Conservation (phyloP, 2,888 invertebrate genomes). For the Nomada ferruginata region DNA sequence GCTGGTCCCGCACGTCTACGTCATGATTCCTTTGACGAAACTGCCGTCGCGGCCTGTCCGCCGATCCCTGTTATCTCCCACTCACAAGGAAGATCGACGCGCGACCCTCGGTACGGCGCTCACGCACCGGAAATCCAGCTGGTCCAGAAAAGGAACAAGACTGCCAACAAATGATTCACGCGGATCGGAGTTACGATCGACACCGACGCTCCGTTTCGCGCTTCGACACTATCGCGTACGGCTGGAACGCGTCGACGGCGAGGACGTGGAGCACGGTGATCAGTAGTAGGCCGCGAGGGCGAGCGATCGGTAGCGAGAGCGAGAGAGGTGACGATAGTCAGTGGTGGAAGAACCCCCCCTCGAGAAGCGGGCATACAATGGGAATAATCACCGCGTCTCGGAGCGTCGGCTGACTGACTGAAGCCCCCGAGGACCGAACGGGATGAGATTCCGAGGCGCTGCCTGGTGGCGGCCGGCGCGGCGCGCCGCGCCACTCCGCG, state of each 20-base stretch:
- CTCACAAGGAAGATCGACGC: constrained; percentile 36
- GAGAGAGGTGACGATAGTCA: constrained; percentile 55
- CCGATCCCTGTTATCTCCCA: constrained; percentile 24
- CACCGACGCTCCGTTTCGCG: constrained; percentile 29
- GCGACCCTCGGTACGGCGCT: constrained; percentile 11
- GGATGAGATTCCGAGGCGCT: constrained; percentile 79
- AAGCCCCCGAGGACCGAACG: constrained; percentile 77
- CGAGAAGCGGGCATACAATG: constrained; percentile 77
- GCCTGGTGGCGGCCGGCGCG: constrained; percentile 69
- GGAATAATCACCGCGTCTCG: constrained; percentile 82
- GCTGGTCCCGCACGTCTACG: constrained; percentile 9
- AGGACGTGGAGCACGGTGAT: constrained; percentile 24
- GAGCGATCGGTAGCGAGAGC: constrained; percentile 36
- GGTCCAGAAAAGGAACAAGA: background rate
- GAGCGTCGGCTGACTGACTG: constrained; percentile 82
- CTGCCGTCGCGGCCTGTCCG: constrained; percentile 2
- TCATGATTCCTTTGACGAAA: constrained; percentile 32
- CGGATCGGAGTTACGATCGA: constrained; percentile 13
- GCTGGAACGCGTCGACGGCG: constrained; percentile 33
- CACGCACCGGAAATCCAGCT: constrained; percentile 27
- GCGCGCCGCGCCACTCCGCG: constrained; percentile 58
- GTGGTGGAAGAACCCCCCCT: constrained; percentile 67
- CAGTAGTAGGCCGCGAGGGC: constrained; percentile 33
- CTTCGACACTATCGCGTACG: constrained; percentile 46
- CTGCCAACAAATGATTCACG: background rate